Percentiles rank a stretch among this genome's conserved stretches.
phyloP scores from a whole-genome alignment of 1,140 invertebrate genomes.

The Apocrypta bakeri region DNA sequence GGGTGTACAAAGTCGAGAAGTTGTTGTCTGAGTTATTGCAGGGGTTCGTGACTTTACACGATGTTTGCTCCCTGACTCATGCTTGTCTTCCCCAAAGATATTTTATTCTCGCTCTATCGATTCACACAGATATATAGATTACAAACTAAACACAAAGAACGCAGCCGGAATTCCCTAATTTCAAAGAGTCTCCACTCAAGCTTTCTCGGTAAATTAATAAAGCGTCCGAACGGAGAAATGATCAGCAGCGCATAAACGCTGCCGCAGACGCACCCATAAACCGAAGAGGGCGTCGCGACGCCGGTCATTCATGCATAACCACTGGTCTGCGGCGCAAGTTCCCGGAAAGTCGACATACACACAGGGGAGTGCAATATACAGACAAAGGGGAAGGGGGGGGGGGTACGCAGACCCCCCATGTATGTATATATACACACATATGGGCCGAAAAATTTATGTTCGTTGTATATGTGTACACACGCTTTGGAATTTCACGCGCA shows the following conservation, averaged over 20 bases:
- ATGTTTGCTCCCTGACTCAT: too few relatives aligned
- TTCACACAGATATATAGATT: neutral
- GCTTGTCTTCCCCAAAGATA: too few relatives aligned
- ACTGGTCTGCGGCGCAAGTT: slow-evolving; percentile 3
- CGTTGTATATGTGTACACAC: neutral
- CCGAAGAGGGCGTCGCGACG: slow-evolving; percentile 8
- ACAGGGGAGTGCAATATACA: neutral
- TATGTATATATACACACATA: neutral
- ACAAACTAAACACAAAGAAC: neutral
- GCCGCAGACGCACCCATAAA: neutral
- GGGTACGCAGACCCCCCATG: neutral
- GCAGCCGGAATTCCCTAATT: neutral
- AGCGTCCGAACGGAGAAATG: neutral
- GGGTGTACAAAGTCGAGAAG: too few relatives aligned
- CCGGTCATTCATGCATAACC: slow-evolving; percentile 28
- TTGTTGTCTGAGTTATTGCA: too few relatives aligned
- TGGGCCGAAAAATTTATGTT: neutral
- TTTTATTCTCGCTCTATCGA: neutral
- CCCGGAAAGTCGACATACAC: neutral
- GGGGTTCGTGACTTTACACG: neutral
- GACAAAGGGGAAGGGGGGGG: too few relatives aligned
- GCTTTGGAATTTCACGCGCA: slow-evolving; percentile 17
- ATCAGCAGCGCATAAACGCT: neutral
- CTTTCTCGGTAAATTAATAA: neutral
- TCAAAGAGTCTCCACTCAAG: neutral